phyloP scores from a whole-genome alignment of 2,113 vertebrate genomes.

The Psettodes erumei region DNA sequence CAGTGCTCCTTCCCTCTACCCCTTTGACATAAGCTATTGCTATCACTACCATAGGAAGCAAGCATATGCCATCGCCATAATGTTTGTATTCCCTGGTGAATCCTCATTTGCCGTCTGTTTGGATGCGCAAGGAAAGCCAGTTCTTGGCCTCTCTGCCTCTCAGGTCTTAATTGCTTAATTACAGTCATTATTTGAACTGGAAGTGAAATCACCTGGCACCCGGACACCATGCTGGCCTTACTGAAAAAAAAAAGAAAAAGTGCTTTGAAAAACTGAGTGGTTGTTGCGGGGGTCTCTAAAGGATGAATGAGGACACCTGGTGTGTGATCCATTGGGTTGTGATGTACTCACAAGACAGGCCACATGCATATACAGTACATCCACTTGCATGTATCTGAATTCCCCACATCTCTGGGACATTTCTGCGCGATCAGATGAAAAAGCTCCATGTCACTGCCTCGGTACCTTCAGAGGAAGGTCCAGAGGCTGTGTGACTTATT shows the following conservation, averaged over 20 bases:
- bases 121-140: constrained; percentile 58
- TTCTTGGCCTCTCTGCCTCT: constrained; percentile 56
- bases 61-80: constrained; percentile 60
- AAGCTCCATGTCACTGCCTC: constrained; percentile 73
- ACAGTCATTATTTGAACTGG: constrained; percentile 77
- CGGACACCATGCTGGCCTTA: constrained; percentile 56
- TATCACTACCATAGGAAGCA: constrained; percentile 55
- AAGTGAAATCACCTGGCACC: constrained; percentile 66
- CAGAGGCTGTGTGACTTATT: constrained; percentile 83
- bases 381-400: constrained; percentile 69
- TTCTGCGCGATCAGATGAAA: constrained; percentile 78
- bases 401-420: constrained; percentile 73
- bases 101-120: constrained; percentile 72
- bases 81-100: constrained; percentile 67
- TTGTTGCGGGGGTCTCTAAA: constrained; percentile 53
- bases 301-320: constrained; percentile 61
- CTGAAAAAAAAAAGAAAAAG: constrained; percentile 12
- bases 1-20: background rate
- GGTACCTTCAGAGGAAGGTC: constrained; percentile 82
- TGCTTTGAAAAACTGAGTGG: constrained; percentile 44
- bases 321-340: constrained; percentile 58
- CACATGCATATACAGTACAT: constrained; percentile 48
- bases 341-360: constrained; percentile 48
- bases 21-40: constrained; percentile 56
- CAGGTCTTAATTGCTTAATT: constrained; percentile 81